Percentiles rank a stretch among this genome's conserved stretches.
Evolutionary conservation across 2,113 vertebrate genomes (phyloP).

Genomic region (Pantherophis guttatus): DNA sequence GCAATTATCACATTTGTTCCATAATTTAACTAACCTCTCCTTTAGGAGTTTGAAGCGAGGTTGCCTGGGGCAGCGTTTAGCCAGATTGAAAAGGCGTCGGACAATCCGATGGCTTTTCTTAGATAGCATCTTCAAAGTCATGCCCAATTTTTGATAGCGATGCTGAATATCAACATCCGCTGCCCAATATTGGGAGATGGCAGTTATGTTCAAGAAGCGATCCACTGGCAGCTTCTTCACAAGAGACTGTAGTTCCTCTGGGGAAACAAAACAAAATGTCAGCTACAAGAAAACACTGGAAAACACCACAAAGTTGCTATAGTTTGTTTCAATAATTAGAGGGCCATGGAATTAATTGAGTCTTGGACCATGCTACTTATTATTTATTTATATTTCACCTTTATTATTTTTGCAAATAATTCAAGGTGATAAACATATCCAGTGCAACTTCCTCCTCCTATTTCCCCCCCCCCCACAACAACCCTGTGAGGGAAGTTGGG

Average conservation of each 20-base stretch:
- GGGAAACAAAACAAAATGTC: fast-evolving
- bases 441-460: neutral
- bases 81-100: constrained; percentile 91
- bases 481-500: neutral
- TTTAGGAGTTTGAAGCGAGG: constrained; percentile 87
- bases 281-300: fast-evolving
- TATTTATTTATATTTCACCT: neutral
- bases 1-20: neutral
- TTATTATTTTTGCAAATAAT: neutral
- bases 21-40: constrained; percentile 79
- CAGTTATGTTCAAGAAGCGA: constrained; percentile 86
- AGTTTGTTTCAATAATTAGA: neutral
- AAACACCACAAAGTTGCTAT: neutral
- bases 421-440: neutral
- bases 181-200: constrained; percentile 87
- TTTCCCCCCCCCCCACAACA: neutral
- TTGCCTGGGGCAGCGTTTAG: constrained; percentile 90
- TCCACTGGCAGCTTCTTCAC: constrained; percentile 86
- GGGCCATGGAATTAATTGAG: too few relatives aligned
- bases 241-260: constrained; percentile 92
- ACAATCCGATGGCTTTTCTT: constrained; percentile 85
- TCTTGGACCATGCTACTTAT: neutral
- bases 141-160: constrained; percentile 85
- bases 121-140: constrained; percentile 78
- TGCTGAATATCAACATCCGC: constrained; percentile 82